Conservation (phyloP, 2,888 invertebrate species). For the Eurytoma californica region DNA sequence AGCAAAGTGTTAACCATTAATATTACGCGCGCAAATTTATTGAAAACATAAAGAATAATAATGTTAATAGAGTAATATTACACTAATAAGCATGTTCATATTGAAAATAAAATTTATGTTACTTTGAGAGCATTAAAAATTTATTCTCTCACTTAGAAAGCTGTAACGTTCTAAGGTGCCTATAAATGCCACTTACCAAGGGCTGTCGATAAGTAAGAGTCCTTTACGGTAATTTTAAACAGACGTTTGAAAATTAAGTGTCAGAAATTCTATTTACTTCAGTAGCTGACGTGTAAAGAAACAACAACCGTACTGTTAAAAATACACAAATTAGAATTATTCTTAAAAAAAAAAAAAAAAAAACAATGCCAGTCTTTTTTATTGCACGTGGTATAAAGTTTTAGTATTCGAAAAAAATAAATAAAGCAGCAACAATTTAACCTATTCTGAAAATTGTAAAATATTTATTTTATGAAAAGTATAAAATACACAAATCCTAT, state of each 20-base stretch:
- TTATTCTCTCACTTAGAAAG: conserved; percentile 45
- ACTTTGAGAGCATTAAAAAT: conserved; percentile 42
- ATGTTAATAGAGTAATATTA: neutral
- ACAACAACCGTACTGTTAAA: too few relatives aligned
- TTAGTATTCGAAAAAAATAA: too few relatives aligned
- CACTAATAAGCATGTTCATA: conserved; percentile 20
- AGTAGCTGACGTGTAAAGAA: too few relatives aligned
- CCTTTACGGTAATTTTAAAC: conserved; percentile 49
- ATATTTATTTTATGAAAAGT: neutral
- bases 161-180: conserved; percentile 48
- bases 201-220: conserved; percentile 57
- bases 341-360: too few relatives aligned
- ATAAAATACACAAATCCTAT: conserved; percentile 14
- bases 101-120: conserved; percentile 41
- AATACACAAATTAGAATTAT: neutral
- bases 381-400: too few relatives aligned
- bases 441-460: too few relatives aligned
- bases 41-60: conserved; percentile 8
- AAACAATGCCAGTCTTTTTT: too few relatives aligned
- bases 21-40: conserved; percentile 12
- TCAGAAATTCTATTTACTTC: too few relatives aligned
- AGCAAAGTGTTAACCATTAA: neutral
- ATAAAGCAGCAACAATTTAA: too few relatives aligned
- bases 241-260: conserved; percentile 40
- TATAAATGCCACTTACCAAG: conserved; percentile 57